Conservation (phyloP, 2,888 invertebrate species). For the Melikaiella ostensackeni region DNA sequence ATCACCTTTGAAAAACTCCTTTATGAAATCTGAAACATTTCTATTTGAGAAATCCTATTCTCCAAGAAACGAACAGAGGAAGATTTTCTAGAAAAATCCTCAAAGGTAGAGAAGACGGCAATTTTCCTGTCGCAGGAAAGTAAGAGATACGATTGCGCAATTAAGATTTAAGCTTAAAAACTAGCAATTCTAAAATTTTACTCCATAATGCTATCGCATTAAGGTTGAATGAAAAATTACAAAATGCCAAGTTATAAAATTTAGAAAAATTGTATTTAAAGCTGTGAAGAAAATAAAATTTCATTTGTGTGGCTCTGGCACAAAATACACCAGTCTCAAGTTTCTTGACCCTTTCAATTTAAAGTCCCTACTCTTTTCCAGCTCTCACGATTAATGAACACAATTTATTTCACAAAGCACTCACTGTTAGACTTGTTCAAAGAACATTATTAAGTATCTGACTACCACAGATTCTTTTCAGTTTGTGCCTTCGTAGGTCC, state of each 20-base stretch:
- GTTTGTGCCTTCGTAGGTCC: not conserved
- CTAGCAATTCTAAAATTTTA: not conserved
- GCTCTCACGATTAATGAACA: conserved; percentile 11
- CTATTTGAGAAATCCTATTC: not conserved
- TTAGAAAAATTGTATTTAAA: not conserved
- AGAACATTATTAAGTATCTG: conserved; percentile 3
- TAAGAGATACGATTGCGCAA: not conserved
- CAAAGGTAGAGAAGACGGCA: not conserved
- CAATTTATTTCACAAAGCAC: conserved; percentile 16
- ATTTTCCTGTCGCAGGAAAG: not conserved
- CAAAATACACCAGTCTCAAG: not conserved
- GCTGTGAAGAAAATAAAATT: not conserved
- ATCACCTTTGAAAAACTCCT: too few relatives aligned
- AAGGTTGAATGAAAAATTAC: not conserved
- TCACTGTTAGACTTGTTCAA: conserved; percentile 6
- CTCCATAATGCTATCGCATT: not conserved
- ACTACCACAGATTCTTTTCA: conserved; percentile 1
- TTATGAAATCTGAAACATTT: too few relatives aligned
- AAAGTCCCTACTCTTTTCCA: not conserved
- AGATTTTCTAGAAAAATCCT: not conserved
- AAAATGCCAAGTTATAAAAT: not conserved
- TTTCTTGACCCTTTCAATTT: conserved; percentile 13
- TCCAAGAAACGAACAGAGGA: not conserved
- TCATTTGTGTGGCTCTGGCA: not conserved
- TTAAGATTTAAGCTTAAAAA: not conserved